Evolutionary conservation across 2,113 vertebrate genomes (phyloP).

Genomic region (Electrona antarctica): DNA sequence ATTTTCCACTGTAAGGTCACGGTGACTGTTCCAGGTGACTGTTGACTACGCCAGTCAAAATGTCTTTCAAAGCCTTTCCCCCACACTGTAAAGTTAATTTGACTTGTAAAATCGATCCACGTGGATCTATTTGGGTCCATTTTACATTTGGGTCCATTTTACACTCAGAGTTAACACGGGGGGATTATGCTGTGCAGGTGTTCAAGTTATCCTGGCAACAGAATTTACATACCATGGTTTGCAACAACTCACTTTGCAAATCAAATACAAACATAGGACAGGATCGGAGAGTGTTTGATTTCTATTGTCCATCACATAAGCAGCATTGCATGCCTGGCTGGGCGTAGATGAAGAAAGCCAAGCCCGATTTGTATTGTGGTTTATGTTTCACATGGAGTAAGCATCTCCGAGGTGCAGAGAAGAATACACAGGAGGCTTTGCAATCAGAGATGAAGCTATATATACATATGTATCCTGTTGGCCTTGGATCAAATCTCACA

Average conservation of each 20-base stretch:
- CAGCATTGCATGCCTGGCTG: conserved; percentile 42
- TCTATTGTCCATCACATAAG: conserved; percentile 44
- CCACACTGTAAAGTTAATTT: too few relatives aligned
- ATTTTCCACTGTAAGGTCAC: neutral
- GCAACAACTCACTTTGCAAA: conserved; percentile 65
- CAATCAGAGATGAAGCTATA: conserved; percentile 51
- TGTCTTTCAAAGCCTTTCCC: neutral
- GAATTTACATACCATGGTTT: conserved; percentile 60
- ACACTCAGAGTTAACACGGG: too few relatives aligned
- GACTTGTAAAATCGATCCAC: too few relatives aligned
- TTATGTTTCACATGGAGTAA: conserved; percentile 63
- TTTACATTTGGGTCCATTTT: too few relatives aligned
- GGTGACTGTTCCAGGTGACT: neutral
- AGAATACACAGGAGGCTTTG: conserved; percentile 58
- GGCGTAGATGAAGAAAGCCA: conserved; percentile 21
- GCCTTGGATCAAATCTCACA: conserved; percentile 60
- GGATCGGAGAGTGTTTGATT: conserved; percentile 57
- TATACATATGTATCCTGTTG: conserved; percentile 53
- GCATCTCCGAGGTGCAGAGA: conserved; percentile 58
- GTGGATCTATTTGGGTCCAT: too few relatives aligned
- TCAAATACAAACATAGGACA: conserved; percentile 51
- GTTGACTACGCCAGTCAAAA: neutral
- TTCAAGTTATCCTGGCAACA: neutral
- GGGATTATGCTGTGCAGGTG: conserved; percentile 13
- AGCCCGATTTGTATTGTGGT: conserved; percentile 60